Evolutionary conservation across 2,797 vertebrate species (phyloP), one percentile per base, ranked within the genome.

Genomic region (Paramormyrops hopkinsi): DNA sequence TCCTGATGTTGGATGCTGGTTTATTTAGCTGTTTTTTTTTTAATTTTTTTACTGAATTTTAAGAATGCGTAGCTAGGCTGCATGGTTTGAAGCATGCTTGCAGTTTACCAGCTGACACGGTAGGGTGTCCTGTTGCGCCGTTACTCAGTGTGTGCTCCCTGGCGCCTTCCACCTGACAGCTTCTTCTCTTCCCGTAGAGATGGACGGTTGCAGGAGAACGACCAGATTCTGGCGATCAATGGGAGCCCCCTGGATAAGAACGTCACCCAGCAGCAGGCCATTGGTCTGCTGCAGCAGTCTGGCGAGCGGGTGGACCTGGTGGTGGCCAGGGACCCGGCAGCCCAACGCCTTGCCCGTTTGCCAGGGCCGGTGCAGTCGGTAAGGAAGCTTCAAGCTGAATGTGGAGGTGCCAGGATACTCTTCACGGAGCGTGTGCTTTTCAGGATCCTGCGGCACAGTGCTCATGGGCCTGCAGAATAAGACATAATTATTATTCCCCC

Each of bases 211-310:
- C 97, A 94, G 92, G 98, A 98, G 93, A 96, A 97, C 89, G 98
- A 99, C 94, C 98, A 99, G 92, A 97, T 99, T 94, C 93, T 99
- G 96, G 98, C 97, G 90, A 98, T 99, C 89, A 98, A 98, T 89
- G 95, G 95, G 85, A 96, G 93, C 3, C 96, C 97, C 76, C 93
- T 99, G 95, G 98, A 98, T 93, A 93, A 95, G 90, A 97, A 94
- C 51, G 91, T 98, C 93, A 97, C 97, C 89, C 97, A 98, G 93
- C 97, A 97, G 94, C 96, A 98, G 93, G 98, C 98, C 0, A 96
- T 99, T 48, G 91, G 94, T 4, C 94, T 99, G 84, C 96, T 99
- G 92, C 98, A 99, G 94, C 97, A 98, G 91, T 94, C 96, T 3
- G 94, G 96, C 0, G 97, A 97, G 79, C 92, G 93, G 37, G 95